A percentile compares a stretch with the other conserved stretches of the same genome.
phyloP scores from a whole-genome alignment of 2,888 invertebrate species.

The Eupithecia dodoneata region DNA sequence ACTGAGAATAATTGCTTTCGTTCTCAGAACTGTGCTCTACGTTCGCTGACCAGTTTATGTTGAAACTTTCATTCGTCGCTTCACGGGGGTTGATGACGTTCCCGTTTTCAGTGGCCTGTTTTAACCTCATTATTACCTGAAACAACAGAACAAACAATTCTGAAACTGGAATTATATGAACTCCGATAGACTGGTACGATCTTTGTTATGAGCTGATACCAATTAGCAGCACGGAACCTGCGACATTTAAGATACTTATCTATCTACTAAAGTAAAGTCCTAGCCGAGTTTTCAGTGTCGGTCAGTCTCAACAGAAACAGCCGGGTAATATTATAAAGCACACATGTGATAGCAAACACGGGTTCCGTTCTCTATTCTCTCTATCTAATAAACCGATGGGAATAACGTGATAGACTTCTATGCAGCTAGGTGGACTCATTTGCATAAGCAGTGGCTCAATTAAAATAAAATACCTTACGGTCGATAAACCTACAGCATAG shows the following conservation, averaged over 20 bases:
- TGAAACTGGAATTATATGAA: neutral
- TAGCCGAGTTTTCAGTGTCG: neutral
- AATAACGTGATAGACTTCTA: neutral
- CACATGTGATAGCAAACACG: neutral
- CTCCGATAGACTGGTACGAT: no score
- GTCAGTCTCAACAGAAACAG: neutral
- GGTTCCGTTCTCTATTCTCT: neutral
- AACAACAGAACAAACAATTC: conserved; percentile 46
- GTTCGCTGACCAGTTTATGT: conserved; percentile 58
- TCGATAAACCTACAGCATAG: neutral
- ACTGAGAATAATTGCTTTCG: conserved; percentile 53
- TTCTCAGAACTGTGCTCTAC: conserved; percentile 51
- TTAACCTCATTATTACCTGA: conserved; percentile 77
- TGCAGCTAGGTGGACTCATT: neutral
- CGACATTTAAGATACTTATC: neutral
- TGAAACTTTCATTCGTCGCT: conserved; percentile 49
- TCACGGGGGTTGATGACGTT: conserved; percentile 60
- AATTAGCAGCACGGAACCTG: no score
- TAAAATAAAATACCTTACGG: neutral
- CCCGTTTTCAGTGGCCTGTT: conserved; percentile 67
- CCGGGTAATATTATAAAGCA: neutral
- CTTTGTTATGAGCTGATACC: no score
- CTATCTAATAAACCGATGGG: neutral
- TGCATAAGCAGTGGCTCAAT: neutral
- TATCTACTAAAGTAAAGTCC: neutral